Percentiles rank a stretch among this genome's conserved stretches.
phyloP scores from a whole-genome alignment of 2,797 vertebrate species.

The Decapterus maruadsi region DNA sequence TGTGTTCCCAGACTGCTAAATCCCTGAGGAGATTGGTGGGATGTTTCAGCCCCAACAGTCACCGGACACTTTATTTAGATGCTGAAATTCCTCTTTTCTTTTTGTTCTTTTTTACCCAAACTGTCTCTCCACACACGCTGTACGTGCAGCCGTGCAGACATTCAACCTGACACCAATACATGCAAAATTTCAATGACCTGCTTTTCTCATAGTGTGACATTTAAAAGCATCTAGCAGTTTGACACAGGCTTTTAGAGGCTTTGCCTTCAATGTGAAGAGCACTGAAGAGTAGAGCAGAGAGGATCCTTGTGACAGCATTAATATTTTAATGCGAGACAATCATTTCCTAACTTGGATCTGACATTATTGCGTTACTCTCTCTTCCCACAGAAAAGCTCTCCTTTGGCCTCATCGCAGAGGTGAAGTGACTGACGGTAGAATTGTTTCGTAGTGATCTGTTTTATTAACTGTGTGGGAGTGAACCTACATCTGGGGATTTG shows the following conservation, averaged over 20 bases:
- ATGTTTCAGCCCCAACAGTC: conserved; percentile 58
- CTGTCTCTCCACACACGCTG: background rate
- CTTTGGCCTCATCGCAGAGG: background rate
- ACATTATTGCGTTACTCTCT: background rate
- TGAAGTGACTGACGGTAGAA: background rate
- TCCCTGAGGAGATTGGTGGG: conserved; percentile 68
- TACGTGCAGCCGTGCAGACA: background rate
- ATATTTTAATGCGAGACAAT: background rate
- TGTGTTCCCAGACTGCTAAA: conserved; percentile 76
- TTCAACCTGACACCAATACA: background rate
- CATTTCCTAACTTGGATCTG: background rate
- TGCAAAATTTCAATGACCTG: background rate
- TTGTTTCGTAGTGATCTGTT: background rate
- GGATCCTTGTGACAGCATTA: background rate
- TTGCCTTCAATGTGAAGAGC: background rate
- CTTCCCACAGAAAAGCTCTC: background rate
- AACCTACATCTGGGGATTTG: background rate
- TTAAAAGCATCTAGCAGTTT: background rate
- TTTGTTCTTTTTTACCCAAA: conserved; percentile 37
- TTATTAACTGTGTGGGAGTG: background rate
- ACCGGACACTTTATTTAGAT: conserved; percentile 74
- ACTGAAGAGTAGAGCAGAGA: background rate
- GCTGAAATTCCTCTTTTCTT: conserved; percentile 45
- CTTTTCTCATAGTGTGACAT: background rate
- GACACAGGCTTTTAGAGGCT: background rate